These are phyloP conservation scores for Lithosia quadra DNA, from an alignment of 2,888 invertebrate genomes.

Conservation along the genomic window DNA sequence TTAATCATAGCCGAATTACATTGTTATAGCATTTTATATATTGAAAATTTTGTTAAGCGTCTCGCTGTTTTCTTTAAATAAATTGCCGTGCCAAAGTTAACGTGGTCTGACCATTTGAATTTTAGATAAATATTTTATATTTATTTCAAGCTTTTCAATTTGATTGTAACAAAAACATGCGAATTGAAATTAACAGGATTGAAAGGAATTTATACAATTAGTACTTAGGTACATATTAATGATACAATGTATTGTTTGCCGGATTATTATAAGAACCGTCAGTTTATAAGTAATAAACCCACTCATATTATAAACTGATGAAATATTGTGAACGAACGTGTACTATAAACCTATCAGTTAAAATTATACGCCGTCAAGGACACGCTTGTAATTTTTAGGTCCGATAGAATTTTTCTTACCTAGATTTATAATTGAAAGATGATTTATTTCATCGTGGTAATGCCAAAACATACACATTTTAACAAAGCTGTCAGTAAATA, in stretches of 20 bases:
- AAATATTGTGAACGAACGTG: not conserved
- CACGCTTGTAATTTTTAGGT: too few species aligned
- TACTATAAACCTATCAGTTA: not conserved
- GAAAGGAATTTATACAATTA: slow-evolving; percentile 31
- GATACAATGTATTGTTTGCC: not conserved
- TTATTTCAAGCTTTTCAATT: slow-evolving; percentile 45
- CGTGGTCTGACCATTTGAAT: slow-evolving; percentile 59
- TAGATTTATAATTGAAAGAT: too few species aligned
- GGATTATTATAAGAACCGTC: not conserved
- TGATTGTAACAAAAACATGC: slow-evolving; percentile 23
- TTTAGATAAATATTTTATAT: slow-evolving; percentile 50
- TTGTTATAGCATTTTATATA: slow-evolving; percentile 37
- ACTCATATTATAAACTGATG: not conserved
- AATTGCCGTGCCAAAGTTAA: slow-evolving; percentile 72
- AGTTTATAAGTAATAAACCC: not conserved
- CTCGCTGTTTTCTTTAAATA: slow-evolving; percentile 53
- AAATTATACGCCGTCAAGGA: too few species aligned
- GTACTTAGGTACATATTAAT: slow-evolving; percentile 6
- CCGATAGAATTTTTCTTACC: too few species aligned
- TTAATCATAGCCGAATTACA: slow-evolving; percentile 47
- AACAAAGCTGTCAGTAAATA: too few species aligned
- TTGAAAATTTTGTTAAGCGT: slow-evolving; percentile 35
- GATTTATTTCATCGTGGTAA: too few species aligned
- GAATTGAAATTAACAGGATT: slow-evolving; percentile 41
- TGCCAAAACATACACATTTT: too few species aligned